Evolutionary conservation across 1,140 invertebrate genomes (phyloP).

Genomic region (Cyclina sinensis): DNA sequence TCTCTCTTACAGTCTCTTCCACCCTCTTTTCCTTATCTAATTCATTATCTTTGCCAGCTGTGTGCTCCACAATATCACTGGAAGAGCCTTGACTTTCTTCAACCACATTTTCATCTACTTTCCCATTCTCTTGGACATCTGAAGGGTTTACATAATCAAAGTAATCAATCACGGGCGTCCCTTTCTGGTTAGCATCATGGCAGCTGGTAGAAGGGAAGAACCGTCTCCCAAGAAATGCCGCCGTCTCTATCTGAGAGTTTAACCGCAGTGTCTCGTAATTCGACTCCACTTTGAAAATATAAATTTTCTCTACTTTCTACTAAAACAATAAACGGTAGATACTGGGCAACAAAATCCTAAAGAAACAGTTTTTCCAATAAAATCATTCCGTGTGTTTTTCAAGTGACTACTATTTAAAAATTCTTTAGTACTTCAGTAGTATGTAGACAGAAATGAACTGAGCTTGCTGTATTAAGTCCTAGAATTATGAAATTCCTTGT

Average conservation of each 20-base stretch:
- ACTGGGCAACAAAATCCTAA: too few species aligned
- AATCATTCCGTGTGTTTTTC: too few species aligned
- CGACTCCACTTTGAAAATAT: slow-evolving; percentile 62
- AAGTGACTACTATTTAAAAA: too few species aligned
- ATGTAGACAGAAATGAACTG: too few species aligned
- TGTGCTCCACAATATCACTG: background rate
- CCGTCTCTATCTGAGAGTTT: slow-evolving; percentile 46
- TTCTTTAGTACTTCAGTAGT: too few species aligned
- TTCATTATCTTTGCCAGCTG: background rate
- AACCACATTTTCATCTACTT: background rate
- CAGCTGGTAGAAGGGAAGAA: slow-evolving; percentile 16
- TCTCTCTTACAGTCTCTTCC: background rate
- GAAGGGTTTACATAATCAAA: slow-evolving; percentile 65
- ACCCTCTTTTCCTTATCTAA: background rate
- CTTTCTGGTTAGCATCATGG: slow-evolving; percentile 12
- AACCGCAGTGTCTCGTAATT: slow-evolving; percentile 59
- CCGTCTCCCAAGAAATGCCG: slow-evolving; percentile 24
- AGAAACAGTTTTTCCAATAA: too few species aligned
- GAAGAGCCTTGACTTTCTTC: background rate
- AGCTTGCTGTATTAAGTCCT: background rate
- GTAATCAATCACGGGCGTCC: slow-evolving; percentile 50
- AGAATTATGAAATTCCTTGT: background rate
- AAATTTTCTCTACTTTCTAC: background rate
- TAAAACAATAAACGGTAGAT: too few species aligned
- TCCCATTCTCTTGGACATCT: slow-evolving; percentile 1